Base-by-base conservation (phyloP, 1,140 invertebrate species). In the Arion vulgaris region DNA sequence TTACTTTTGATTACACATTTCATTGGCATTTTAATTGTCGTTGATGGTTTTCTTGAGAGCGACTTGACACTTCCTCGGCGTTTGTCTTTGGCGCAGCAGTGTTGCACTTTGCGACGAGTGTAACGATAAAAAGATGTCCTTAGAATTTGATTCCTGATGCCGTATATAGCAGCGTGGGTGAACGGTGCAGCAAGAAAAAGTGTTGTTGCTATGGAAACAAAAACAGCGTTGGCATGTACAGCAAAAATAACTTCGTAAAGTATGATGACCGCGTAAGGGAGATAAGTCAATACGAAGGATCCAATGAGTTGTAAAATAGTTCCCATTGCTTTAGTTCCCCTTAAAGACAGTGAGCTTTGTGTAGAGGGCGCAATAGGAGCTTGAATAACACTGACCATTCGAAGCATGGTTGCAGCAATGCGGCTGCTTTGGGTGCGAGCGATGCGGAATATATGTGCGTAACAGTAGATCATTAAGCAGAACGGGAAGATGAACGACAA, bases 341-440 rank as follows among this genome's bases (percentile, higher is more conserved):
- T 84, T 17, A 89, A 85, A 17, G 86, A 85, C 7, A 86, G 62
- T 17, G 83, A 84, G 19, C 83, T 79, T 7, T 81, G 72, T 19
- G 85, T 85, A 36, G 88, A 71, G 39, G 84, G 84, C 19, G 87
- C 86, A 11, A 89, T 88, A 13, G 89, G 89, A 4, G 88, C 89
- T 71, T 89, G 89, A 23, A 89, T 88, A 13, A 90, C 84, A 68
- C 88, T 89, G 4, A 88, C 88, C 89, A 90, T 90, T 74, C 88
- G 75, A 5, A 90, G 83, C 89, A 90, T 90, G 17, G 87, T 90
- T 34, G 89, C 89, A 41, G 89, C 89, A 49, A 90, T 90, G 62
- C 88, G 79, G 78, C 88, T 88, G 76, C 89, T 90, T 78, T 90
- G 89, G 28, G 84, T 88, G 19, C 89, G 82, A 1, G 89, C 89